These are phyloP conservation scores for Drosophila prostipennis DNA, from an alignment of 2,888 invertebrate genomes.

Conservation along the genomic window DNA sequence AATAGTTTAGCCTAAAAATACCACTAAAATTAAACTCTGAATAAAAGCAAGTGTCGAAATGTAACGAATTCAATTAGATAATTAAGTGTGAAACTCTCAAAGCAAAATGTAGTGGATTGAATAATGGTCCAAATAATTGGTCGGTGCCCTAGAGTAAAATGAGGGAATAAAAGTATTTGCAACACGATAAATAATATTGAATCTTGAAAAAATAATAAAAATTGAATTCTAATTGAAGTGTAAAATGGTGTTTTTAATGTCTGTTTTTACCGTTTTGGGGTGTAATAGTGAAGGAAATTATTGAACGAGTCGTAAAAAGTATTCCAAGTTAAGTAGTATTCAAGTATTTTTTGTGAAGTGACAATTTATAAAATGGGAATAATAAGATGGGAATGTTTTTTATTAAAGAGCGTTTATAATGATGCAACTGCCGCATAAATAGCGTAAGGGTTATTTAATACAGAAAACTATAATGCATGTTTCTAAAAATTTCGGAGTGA, in stretches of 20 bases:
- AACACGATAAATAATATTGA: conserved; percentile 48
- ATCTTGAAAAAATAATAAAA: conserved; percentile 49
- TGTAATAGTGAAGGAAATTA: not conserved
- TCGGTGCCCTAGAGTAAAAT: conserved; percentile 28
- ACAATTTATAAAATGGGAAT: too few relatives aligned
- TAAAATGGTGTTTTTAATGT: not conserved
- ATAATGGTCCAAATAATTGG: conserved; percentile 23
- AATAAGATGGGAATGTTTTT: not conserved
- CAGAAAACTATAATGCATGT: not conserved
- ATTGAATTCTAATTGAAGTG: conserved; percentile 43
- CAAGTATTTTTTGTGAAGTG: too few relatives aligned
- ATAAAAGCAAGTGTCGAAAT: conserved; percentile 36
- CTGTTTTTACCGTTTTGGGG: not conserved
- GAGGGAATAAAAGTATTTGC: conserved; percentile 53
- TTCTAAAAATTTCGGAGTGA: conserved; percentile 50
- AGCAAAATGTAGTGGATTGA: conserved; percentile 34
- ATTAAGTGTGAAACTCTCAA: conserved; percentile 65
- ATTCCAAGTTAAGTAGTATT: too few relatives aligned
- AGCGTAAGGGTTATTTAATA: not conserved
- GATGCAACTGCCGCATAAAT: conserved; percentile 13
- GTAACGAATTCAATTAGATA: conserved; percentile 67
- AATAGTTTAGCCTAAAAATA: conserved; percentile 67
- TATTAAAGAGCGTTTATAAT: not conserved
- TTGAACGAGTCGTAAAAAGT: not conserved
- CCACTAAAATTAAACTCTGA: conserved; percentile 34